Evolutionary conservation across 1,140 invertebrate species (phyloP), one percentile per base, ranked within the genome.

Genomic region (Temnothorax nylanderi): DNA sequence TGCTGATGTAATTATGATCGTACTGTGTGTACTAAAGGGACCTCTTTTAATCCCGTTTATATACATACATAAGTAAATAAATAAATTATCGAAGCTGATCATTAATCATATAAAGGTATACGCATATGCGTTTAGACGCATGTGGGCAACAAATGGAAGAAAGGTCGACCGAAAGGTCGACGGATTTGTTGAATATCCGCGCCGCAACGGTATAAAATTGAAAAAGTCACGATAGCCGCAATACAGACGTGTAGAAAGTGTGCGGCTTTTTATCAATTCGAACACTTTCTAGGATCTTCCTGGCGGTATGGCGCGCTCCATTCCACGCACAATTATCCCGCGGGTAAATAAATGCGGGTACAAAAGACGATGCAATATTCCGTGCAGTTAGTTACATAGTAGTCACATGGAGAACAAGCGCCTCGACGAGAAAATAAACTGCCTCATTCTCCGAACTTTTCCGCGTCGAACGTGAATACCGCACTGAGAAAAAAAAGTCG

Each of bases 181-280:
- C 37, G 34, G 41, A 82, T 58, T 60, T 16, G 37, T n/a, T 21
- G 8, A 69, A 54, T 81, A 18, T 26, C 13, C 47, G 16, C 7
- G 32, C 34, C 58, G 26, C 18, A 54, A 86, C 47, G 21, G 56
- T 34, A 54, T 54, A 71, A 60, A 26, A 54, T 64, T 21, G 41
- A 56, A 74, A 72, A 82, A 86, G 76, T 67, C 47, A 51, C 7
- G 44, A 65, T 86, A 58, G 26, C 21, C 21, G 69, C 18, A 32
- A 75, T 32, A 47, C 2, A 74, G 69, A 54, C 69, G 13, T 60
- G 72, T 84, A 84, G 80, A 84, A 84, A 84, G 80, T 60, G 80
- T 49, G n/a, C 54, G 80, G 69, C 69, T 72, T 85, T 84, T 71
- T 60, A 72, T 87, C 65, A 87, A 64, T 62, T 87, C 85, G 72